These are phyloP conservation scores for Drosophila melanica DNA, from an alignment of 1,140 invertebrate genomes.

Conservation along the genomic window DNA sequence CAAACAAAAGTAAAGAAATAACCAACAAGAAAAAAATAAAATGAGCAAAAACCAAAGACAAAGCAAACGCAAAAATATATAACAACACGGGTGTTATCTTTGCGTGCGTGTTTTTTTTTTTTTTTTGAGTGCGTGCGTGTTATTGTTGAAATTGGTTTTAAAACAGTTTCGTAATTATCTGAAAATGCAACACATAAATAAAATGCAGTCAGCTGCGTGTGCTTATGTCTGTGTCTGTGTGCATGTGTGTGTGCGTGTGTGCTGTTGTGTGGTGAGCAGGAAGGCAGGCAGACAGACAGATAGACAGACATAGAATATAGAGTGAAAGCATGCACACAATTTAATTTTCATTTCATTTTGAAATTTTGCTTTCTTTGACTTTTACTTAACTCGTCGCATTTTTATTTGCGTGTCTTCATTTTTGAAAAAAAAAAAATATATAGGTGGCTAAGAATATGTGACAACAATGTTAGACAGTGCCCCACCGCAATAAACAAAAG, in stretches of 20 bases:
- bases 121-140: constrained; percentile 9
- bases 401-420: constrained; percentile 3
- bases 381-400: neutral
- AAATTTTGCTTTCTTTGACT: constrained; percentile 14
- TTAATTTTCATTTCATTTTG: constrained; percentile 43
- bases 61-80: constrained; percentile 25
- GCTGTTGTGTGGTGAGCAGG: neutral
- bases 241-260: constrained; percentile 25
- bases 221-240: neutral
- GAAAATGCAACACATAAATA: constrained; percentile 40
- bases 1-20: constrained; percentile 38
- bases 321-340: constrained; percentile 28
- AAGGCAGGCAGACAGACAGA: neutral
- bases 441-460: neutral
- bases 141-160: constrained; percentile 44
- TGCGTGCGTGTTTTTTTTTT: constrained; percentile 9
- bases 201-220: constrained; percentile 42
- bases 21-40: constrained; percentile 5
- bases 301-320: constrained; percentile 22
- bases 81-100: constrained; percentile 33
- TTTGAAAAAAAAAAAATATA: constrained; percentile 22
- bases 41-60: constrained; percentile 24
- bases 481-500: constrained; percentile 19
- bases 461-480: constrained; percentile 31
- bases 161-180: constrained; percentile 54